phyloP scores from a whole-genome alignment of 2,797 vertebrate species.

The Jordanella pulchra region DNA sequence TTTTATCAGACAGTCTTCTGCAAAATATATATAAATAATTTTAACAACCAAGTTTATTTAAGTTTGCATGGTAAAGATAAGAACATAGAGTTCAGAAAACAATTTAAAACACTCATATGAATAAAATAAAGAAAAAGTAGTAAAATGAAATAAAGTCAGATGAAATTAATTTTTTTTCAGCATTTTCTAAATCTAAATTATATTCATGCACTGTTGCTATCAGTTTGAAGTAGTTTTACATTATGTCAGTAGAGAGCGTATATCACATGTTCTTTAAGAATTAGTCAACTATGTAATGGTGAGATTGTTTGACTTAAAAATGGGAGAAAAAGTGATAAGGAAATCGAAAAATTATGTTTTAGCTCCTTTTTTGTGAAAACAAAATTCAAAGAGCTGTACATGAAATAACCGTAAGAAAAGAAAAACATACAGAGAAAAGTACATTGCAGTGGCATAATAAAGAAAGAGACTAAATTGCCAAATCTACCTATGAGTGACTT shows the following conservation, averaged over 20 bases:
- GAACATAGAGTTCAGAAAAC: background rate
- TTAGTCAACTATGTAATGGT: background rate
- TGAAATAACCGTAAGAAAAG: too few relatives aligned
- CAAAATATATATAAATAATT: slow-evolving; percentile 9
- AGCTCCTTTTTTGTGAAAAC: too few relatives aligned
- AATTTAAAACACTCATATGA: background rate
- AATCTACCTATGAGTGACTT: background rate
- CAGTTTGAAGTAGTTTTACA: too few relatives aligned
- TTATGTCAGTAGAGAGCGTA: background rate
- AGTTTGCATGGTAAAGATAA: background rate
- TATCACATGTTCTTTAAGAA: background rate
- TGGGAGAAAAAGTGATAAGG: background rate
- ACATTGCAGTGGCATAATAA: background rate
- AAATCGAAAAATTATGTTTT: too few relatives aligned
- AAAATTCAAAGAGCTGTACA: too few relatives aligned
- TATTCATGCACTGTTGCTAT: background rate
- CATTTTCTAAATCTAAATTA: background rate
- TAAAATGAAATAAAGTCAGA: background rate
- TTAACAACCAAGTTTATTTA: background rate
- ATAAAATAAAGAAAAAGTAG: background rate
- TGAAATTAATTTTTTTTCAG: background rate
- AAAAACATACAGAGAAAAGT: background rate
- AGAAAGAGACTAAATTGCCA: background rate
- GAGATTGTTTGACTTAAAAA: background rate
- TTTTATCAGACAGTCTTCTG: slow-evolving; percentile 89